Evolutionary conservation across 2,888 invertebrate species (phyloP).

Genomic region (Pyrocoelia pectoralis): DNA sequence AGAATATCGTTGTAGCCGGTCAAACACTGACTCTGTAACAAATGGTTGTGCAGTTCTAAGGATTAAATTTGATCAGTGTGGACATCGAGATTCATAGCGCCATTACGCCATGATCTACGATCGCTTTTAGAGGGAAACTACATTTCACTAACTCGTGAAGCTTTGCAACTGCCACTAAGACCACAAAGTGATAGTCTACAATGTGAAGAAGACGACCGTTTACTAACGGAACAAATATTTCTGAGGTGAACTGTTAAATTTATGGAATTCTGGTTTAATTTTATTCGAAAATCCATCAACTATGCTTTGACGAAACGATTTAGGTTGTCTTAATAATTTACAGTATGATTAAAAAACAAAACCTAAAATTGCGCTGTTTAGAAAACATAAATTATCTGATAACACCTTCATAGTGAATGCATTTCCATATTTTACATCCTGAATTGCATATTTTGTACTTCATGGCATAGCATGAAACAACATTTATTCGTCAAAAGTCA

Average conservation of each 20-base stretch:
- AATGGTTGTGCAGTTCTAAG: slow-evolving; percentile 55
- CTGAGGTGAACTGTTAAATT: background rate
- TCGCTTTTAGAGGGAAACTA: slow-evolving; percentile 57
- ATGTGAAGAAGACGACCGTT: slow-evolving; percentile 32
- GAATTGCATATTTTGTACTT: background rate
- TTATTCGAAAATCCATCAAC: background rate
- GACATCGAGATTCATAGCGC: slow-evolving; percentile 63
- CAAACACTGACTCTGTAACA: slow-evolving; percentile 49
- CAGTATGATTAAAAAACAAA: too few species aligned
- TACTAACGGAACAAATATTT: slow-evolving; percentile 15
- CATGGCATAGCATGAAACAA: background rate
- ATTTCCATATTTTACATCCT: slow-evolving; percentile 1
- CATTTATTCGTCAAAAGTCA: background rate
- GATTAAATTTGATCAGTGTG: slow-evolving; percentile 63
- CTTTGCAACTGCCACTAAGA: slow-evolving; percentile 45
- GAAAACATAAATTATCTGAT: background rate
- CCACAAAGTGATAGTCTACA: slow-evolving; percentile 45
- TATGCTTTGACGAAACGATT: background rate
- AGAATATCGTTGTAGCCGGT: slow-evolving; percentile 51
- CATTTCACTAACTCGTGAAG: slow-evolving; percentile 47
- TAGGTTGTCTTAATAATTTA: too few species aligned
- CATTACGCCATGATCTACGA: slow-evolving; percentile 62
- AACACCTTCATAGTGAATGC: background rate
- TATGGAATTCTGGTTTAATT: background rate
- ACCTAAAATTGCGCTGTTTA: background rate